Conservation (phyloP, 37 sponge, comb jelly and placozoan species). For the Aphrocallistes beatrix region DNA sequence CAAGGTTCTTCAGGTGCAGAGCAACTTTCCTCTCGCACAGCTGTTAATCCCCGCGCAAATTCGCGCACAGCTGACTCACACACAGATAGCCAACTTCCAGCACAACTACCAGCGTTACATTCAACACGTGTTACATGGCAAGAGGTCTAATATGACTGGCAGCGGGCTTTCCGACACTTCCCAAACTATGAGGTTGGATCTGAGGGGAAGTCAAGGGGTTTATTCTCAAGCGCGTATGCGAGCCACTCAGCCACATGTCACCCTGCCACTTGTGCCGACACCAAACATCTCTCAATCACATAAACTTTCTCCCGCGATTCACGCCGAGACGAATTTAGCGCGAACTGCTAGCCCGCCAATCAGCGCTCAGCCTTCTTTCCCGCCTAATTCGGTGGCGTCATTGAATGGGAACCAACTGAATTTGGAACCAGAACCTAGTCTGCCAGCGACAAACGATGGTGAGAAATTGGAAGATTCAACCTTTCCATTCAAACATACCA, state of each 20-base stretch:
- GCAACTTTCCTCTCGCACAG: neutral
- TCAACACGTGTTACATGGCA: neutral
- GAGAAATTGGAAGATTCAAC: neutral
- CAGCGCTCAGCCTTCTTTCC: neutral
- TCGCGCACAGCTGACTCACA: neutral
- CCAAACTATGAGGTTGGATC: neutral
- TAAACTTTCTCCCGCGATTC: too few species aligned
- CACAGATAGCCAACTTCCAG: neutral
- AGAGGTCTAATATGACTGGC: too few species aligned
- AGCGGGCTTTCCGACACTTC: neutral
- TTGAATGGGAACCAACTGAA: neutral
- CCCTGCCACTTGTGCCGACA: too few species aligned
- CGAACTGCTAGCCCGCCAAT: neutral
- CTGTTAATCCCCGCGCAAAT: neutral
- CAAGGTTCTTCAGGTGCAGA: neutral
- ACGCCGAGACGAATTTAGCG: neutral
- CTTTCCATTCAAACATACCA: neutral
- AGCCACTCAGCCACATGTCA: too few species aligned
- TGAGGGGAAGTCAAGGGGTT: neutral
- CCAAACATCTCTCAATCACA: too few species aligned
- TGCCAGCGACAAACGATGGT: neutral
- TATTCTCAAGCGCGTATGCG: neutral
- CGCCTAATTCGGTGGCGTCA: too few species aligned
- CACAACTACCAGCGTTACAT: neutral
- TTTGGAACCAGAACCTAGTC: neutral